phyloP scores from a whole-genome alignment of 2,888 invertebrate genomes.

The Cerceris rybyensis region DNA sequence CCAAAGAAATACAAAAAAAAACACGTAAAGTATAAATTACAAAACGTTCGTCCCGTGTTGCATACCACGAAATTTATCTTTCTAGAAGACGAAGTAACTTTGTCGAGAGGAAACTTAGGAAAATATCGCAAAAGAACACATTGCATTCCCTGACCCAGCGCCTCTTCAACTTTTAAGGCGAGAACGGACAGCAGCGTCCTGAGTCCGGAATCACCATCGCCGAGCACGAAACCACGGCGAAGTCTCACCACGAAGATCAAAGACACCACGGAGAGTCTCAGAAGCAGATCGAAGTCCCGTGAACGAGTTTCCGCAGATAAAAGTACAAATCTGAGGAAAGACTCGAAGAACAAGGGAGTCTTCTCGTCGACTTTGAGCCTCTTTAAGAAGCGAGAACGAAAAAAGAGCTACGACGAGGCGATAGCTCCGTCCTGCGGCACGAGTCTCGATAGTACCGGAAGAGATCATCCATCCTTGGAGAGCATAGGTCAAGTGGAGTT shows the following conservation, averaged over 20 bases:
- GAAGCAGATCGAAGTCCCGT: constrained; percentile 79
- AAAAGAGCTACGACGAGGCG: constrained; percentile 75
- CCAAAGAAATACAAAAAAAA: too few species aligned
- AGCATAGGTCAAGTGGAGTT: constrained; percentile 76
- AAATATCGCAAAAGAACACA: constrained; percentile 11
- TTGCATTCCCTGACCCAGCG: constrained; percentile 38
- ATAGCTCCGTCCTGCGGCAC: constrained; percentile 51
- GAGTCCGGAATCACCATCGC: constrained; percentile 80
- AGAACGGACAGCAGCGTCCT: constrained; percentile 75
- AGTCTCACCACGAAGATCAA: constrained; percentile 79
- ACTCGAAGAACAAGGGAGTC: constrained; percentile 78
- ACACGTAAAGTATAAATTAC: too few species aligned
- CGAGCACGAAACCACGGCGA: constrained; percentile 74
- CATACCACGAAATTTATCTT: constrained; percentile 24
- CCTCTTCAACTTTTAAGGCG: constrained; percentile 65
- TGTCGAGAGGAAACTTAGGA: constrained; percentile 34
- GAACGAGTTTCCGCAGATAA: constrained; percentile 74
- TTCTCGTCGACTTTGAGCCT: constrained; percentile 80
- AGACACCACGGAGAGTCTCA: constrained; percentile 80
- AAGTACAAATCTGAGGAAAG: constrained; percentile 73
- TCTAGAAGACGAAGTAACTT: constrained; percentile 51
- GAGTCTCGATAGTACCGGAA: constrained; percentile 37
- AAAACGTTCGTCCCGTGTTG: too few species aligned
- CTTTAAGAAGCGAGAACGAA: constrained; percentile 78
- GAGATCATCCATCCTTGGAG: constrained; percentile 67